Evolutionary conservation across 1,140 invertebrate genomes (phyloP), one percentile per base, ranked within the genome.

Genomic region (Diorhabda sublineata): DNA sequence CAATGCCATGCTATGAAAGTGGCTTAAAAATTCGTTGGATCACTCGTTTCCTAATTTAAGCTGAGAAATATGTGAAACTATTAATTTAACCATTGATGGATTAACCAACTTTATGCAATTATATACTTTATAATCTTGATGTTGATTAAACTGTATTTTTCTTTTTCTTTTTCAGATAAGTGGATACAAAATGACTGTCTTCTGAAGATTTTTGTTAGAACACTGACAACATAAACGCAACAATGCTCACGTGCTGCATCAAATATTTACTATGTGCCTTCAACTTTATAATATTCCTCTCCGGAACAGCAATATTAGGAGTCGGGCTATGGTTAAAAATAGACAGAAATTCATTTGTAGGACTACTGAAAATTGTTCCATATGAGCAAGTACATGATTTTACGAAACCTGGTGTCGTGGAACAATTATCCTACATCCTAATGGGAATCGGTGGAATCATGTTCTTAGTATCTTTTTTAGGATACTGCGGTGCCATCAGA

Each of bases 401-500:
- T 71, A 85, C 85, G 68, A 84, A 87, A 75, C 84, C 87, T 4
- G 83, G 85, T 67, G 86, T 90, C 59, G 85, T 89, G 67, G 84
- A 85, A 74, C 85, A 90, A 78, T 85, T 87, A 64, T 85, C 88
- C 41, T 91, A 91, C 78, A 85, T 93, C 56, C 82, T 95, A 57
- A 92, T 95, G 69, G 86, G 87, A n/a, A 87, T 90, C 64, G 93
- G 93, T 60, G 87, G 88, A 42, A 84, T 93, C 71, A 90, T 94
- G 75, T 94, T 94, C 81, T 82, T 94, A 64, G 85, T 95, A 70
- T 92, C 91, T 66, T 94, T 95, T 82, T 81, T 95, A 52, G 93
- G 93, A 45, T 95, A 93, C 77, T 93, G 93, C 79, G 93, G 93
- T 56, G 92, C 93, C 6, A 86, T 94, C 76, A 87, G 90, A 78